Base-by-base conservation (phyloP, 2,113 vertebrate species). In the Typhlomys cinereus region DNA sequence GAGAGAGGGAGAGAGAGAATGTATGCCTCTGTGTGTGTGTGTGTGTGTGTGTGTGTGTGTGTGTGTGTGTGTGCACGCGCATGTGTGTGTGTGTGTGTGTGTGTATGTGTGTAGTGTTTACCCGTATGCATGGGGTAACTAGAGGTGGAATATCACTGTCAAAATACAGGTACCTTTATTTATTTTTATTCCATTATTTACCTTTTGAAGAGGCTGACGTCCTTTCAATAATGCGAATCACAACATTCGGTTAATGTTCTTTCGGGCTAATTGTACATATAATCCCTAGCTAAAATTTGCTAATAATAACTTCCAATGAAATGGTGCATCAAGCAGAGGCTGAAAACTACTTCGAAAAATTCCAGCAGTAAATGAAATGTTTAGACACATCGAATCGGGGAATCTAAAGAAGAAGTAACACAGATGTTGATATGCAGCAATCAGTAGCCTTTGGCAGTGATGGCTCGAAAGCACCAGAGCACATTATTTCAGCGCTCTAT, bases 121-220 rank as follows among this genome's bases (percentile, higher is more conserved):
- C 96, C 93, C 96, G 92, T 88, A n/a, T n/a, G 6, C 82, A 81
- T 79, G 96, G 96, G 96, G 90, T 98, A 96, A 98, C 80, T 94
- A 97, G 96, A 98, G 98, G 98, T 98, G 97, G 97, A 98, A 97
- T 97, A 97, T 97, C 98, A 97, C 98, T 98, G 98, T 98, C 98
- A 98, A 98, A 98, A 98, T 98, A 97, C 96, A 96, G 97, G 96
- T 97, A 98, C 97, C 85, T 97, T 98, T 98, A 98, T 98, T 98
- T 98, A 98, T 98, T 98, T 98, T 97, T 97, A 96, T 96, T 97
- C 87, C 95, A 96, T 97, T 98, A 97, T 98, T 98, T 98, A 97
- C 95, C 57, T 27, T 97, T 98, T 97, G 92, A 93, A 95, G 96
- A 96, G 93, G 62, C 95, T 97, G 95, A 97, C 48, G 96, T 97